Evolutionary conservation across 1,140 invertebrate species (phyloP), one percentile per base, ranked within the genome.

Genomic region (Panonychus citri): DNA sequence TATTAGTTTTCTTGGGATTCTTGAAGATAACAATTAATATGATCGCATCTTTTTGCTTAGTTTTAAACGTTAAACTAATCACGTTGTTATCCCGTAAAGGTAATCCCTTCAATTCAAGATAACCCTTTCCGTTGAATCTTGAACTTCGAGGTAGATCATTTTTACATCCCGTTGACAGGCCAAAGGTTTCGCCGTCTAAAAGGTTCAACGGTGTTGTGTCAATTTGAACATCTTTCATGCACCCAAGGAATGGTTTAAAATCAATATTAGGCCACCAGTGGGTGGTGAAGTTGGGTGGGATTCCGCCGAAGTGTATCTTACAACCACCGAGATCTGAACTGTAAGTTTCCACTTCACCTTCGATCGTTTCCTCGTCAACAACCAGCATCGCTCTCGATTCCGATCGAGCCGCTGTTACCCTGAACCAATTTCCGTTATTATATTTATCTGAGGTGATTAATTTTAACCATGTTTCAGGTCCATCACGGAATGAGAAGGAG

Each of bases 361-460:
- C 71, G 3, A 79, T 77, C 2, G 75, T 77, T 46, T 78, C 76
- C 62, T 83, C 80, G 58, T 75, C 77, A 58, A 82, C 80, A 54
- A 77, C 75, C 37, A 85, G 71, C 57, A 70, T 57, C 12, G 67
- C 63, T 51, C 65, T 56, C 15, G 57, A 46, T 26, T 60, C 55
- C 17, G 60, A 58, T 61, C 63, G 61, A 53, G 65, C 61, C 43
- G 83, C 81, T 62, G 81, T 78, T 5, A 90, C 75, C 60, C 77
- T 78, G 1, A 81, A 78, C 75, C 82, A 82, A 58, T 80, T 75
- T 8, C 86, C 87, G 55, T 76, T 81, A 64, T 90, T 91, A 66
- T 85, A 83, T 57, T 77, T 78, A 19, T 46, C n/a, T 1, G 17
- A 10, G 17, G 42, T 19, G 17, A 46, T 17, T 17, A 46, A 46